Base-by-base conservation (phyloP, 2,888 invertebrate genomes). In the Orgyia antiqua region DNA sequence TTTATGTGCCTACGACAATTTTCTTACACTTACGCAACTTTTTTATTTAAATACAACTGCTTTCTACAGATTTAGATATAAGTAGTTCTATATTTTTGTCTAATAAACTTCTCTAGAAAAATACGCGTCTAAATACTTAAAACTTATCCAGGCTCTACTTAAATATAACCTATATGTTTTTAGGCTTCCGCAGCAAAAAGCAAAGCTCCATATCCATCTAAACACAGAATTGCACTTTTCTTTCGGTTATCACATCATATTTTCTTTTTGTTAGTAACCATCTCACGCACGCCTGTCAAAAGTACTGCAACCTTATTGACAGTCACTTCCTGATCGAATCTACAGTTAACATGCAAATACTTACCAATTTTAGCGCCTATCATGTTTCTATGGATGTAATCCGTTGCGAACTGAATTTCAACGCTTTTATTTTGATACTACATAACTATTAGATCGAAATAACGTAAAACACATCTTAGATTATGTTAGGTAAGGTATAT, bases 321-420 rank as follows among this genome's bases (percentile, higher is more conserved):
- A 35, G 30, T 29, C 21, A 23, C 43, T 48, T 51, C 57, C 61
- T 58, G 54, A 46, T 42, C 39, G 45, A 40, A 28, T 35, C 29
- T 29, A 32, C 13, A 27, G 10, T 15, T 39, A 48, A 39, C 58
- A 57, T 51, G 51, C 54, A 42, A 47, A 54, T 51, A 30, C 38
- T 42, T 32, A 41, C 37, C 42, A 43, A 39, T 46, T 46, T 46
- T 40, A 39, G 50, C 48, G 35, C 45, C 53, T 50, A 59, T 61
- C 51, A 58, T 50, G 52, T 54, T 54, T 58, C 50, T 52, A 54
- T 32, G 29, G 42, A 29, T 27, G 13, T 21, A 44, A 33, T 52
- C 51, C 56, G 49, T 49, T 51, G 49, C 56, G 43, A 56, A 57
- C 45, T 46, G 45, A 48, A 56, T 58, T 56, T 52, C 33, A 43